Conservation (phyloP, 2,113 vertebrate genomes). For the Zosterops hypoxanthus region DNA sequence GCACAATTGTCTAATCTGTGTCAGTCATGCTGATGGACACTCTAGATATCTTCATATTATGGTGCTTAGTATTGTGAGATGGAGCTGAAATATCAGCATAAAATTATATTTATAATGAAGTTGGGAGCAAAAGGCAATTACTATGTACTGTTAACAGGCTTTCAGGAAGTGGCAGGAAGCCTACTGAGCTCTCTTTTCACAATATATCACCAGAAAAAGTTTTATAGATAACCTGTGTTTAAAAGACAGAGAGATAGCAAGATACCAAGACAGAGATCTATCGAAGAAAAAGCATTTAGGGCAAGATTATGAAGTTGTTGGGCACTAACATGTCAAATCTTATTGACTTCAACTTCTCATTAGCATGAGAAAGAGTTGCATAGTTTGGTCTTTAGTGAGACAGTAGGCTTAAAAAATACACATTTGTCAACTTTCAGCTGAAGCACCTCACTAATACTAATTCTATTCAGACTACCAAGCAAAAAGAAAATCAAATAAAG, state of each 20-base stretch:
- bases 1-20: background rate
- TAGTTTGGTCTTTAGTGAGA: background rate
- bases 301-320: conserved; percentile 10
- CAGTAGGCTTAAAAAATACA: conserved; percentile 8
- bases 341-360: conserved; percentile 20
- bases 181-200: background rate
- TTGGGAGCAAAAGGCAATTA: background rate
- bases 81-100: background rate
- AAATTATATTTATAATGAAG: background rate
- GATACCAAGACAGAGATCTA: background rate
- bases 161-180: background rate
- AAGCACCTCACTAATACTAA: background rate
- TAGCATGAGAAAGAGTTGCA: conserved; percentile 32
- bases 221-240: background rate
- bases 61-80: background rate
- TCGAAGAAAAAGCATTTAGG: conserved; percentile 5
- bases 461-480: background rate
- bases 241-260: background rate
- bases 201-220: background rate
- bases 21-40: background rate
- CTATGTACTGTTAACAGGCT: background rate
- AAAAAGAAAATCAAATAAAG: background rate
- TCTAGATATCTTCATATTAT: background rate
- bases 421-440: background rate
- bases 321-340: background rate